Evolutionary conservation across 1,140 invertebrate genomes (phyloP), one percentile per base, ranked within the genome.

Genomic region (Dufourea novaeangliae): DNA sequence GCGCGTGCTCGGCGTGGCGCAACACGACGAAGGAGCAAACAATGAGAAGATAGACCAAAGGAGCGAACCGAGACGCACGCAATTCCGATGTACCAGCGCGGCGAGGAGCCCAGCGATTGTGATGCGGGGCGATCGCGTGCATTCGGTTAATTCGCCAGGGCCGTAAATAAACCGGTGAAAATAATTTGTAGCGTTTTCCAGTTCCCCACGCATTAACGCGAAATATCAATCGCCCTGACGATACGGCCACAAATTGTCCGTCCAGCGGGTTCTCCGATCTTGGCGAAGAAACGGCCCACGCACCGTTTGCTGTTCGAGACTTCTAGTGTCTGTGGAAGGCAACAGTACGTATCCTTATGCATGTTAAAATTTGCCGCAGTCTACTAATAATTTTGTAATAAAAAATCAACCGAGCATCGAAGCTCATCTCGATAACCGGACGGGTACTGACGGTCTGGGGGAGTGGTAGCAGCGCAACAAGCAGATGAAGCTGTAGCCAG

Each of bases 1-100:
- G n/a, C n/a, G n/a, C n/a, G n/a, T n/a, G n/a, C n/a, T n/a, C n/a
- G n/a, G 25, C 64, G 69, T 57, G 37, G 37, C 44, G 61, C 27
- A 46, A 59, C 62, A 27, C 79, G 32, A 4, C 39, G 17, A 61
- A 54, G 25, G n/a, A 82, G 61, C 73, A 56, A 80, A 80, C 71
- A 80, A 83, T 77, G 64, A 83, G 73, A 64, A 82, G 82, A 82
- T 37, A 61, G 78, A 69, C 76, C n/a, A n/a, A 76, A 79, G 76
- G 87, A 87, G 71, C 84, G 80, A 82, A 89, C 71, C 86, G 87
- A 87, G 78, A 88, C 86, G 86, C 88, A 89, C 88, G 88, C 88
- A 86, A 89, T 76, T 37, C 22, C 39, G 37, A 57, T 61, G 80
- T 64, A 44, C 52, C 73, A n/a, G 66, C 67, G 77, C 22, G 37